A percentile compares a stretch with the other conserved stretches of the same genome.
These are phyloP conservation scores for Albula goreensis DNA, from an alignment of 2,113 vertebrate genomes.

Conservation along the genomic window DNA sequence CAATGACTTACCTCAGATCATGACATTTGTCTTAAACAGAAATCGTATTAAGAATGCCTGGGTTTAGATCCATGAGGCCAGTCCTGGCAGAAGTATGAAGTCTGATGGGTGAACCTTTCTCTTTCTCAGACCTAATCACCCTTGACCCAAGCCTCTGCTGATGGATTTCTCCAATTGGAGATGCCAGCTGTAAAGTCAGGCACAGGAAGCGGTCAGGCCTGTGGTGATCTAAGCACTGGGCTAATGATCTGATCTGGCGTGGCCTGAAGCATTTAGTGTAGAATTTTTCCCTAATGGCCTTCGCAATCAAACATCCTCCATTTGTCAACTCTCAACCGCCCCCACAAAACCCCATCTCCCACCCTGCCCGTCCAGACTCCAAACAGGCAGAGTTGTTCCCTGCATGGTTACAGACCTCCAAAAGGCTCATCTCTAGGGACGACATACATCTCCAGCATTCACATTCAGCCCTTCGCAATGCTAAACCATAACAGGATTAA, in stretches of 20 bases:
- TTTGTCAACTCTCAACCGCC: neutral
- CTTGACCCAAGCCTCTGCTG: slow-evolving; percentile 5
- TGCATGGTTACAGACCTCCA: neutral
- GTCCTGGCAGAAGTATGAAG: neutral
- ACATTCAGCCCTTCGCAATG: neutral
- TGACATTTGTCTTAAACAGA: neutral
- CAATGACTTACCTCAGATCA: neutral
- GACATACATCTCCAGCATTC: neutral
- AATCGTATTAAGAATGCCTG: neutral
- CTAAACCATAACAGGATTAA: neutral
- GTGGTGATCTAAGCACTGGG: neutral
- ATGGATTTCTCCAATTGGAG: neutral
- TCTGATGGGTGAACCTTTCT: neutral
- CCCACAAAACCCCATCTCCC: neutral
- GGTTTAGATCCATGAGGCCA: neutral
- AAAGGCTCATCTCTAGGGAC: neutral
- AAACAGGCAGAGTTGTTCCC: neutral
- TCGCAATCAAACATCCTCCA: neutral
- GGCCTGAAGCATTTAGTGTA: neutral
- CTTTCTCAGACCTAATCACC: neutral
- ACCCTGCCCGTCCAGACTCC: neutral
- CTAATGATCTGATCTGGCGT: neutral
- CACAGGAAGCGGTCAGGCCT: neutral
- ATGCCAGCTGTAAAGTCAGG: neutral
- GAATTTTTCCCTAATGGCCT: slow-evolving; percentile 1